Percentiles rank a stretch among this genome's conserved stretches.
These are phyloP conservation scores for Dryadula phaetusa DNA, from an alignment of 2,888 invertebrate genomes.

Conservation along the genomic window DNA sequence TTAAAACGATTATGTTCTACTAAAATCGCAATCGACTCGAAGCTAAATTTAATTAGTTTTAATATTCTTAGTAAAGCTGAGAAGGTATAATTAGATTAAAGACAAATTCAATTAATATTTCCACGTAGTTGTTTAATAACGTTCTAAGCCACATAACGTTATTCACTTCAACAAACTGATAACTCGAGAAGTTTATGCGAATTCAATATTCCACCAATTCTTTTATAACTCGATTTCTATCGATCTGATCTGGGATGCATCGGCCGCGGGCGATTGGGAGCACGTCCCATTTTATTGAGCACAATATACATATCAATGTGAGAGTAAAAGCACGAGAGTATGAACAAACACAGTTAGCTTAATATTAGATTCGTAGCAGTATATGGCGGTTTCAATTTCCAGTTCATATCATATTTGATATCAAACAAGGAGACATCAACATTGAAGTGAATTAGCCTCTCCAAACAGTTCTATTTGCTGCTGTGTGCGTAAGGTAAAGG, in stretches of 20 bases:
- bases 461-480: slow-evolving; percentile 50
- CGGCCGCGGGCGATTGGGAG: slow-evolving; percentile 43
- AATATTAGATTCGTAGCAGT: slow-evolving; percentile 29
- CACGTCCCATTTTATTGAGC: slow-evolving; percentile 45
- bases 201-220: slow-evolving; percentile 50
- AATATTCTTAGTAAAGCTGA: not conserved
- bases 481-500: slow-evolving; percentile 49
- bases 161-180: slow-evolving; percentile 48
- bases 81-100: not conserved
- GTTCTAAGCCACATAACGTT: slow-evolving; percentile 24
- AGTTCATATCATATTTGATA: slow-evolving; percentile 45
- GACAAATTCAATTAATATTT: slow-evolving; percentile 15
- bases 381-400: slow-evolving; percentile 46
- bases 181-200: slow-evolving; percentile 46
- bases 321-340: slow-evolving; percentile 19
- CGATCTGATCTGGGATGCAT: slow-evolving; percentile 52
- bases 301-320: slow-evolving; percentile 39
- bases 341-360: slow-evolving; percentile 30
- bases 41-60: slow-evolving; percentile 34
- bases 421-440: slow-evolving; percentile 51
- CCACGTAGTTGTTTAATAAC: not conserved
- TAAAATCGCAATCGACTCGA: slow-evolving; percentile 43
- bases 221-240: slow-evolving; percentile 51
- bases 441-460: slow-evolving; percentile 55
- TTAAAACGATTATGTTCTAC: slow-evolving; percentile 55